A percentile compares a stretch with the other conserved stretches of the same genome.
phyloP scores from a whole-genome alignment of 2,113 vertebrate genomes.

The Melierax canorus region DNA sequence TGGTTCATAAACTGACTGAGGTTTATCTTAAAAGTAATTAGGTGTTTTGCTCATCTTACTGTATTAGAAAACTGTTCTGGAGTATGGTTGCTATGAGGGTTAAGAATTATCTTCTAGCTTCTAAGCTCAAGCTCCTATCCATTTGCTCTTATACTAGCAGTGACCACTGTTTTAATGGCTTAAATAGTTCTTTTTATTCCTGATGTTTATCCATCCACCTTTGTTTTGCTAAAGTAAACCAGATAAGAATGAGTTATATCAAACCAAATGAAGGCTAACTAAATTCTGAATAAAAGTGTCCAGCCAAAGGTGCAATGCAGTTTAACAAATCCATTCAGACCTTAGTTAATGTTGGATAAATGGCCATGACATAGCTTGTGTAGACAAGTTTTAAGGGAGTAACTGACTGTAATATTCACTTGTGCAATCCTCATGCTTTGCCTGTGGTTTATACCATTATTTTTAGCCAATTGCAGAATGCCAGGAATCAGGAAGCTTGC shows the following conservation, averaged over 20 bases:
- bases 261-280: background rate
- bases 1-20: background rate
- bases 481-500: background rate
- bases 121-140: background rate
- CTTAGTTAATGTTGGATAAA: background rate
- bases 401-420: background rate
- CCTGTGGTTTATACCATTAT: background rate
- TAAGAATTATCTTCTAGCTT: background rate
- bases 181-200: background rate
- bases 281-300: background rate
- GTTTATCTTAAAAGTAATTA: background rate
- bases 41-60: background rate
- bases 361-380: background rate
- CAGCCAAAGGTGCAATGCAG: background rate
- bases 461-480: background rate
- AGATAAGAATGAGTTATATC: background rate
- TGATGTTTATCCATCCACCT: background rate
- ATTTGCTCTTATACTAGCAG: background rate
- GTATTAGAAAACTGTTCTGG: background rate
- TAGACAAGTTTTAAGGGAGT: background rate
- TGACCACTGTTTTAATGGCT: background rate
- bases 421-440: background rate
- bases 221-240: constrained; percentile 20
- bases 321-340: background rate
- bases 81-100: background rate